Evolutionary conservation across 2,797 vertebrate genomes (phyloP).

Genomic region (Poliocrania exsul): DNA sequence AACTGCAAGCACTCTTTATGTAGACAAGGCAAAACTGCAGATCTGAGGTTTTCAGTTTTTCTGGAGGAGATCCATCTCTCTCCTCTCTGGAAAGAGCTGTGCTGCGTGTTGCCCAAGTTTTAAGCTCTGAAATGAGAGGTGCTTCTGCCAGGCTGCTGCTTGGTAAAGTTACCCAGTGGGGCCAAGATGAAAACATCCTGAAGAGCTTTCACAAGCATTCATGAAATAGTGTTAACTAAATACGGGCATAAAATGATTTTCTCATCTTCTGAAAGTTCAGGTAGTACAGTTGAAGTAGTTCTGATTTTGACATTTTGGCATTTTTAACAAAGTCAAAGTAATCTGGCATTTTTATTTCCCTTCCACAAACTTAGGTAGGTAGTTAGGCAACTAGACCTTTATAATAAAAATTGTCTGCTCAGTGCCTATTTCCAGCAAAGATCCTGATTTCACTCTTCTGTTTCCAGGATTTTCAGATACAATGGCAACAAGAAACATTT

Average conservation of each 20-base stretch:
- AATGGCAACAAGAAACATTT: not conserved
- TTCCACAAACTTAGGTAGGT: not conserved
- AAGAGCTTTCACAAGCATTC: not conserved
- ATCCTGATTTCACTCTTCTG: not conserved
- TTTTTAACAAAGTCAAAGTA: not conserved
- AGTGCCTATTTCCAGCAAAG: not conserved
- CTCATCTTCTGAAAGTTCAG: not conserved
- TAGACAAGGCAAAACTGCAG: not conserved
- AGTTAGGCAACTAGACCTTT: not conserved
- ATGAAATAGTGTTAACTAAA: not conserved
- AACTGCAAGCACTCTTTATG: not conserved
- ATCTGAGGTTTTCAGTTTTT: not conserved
- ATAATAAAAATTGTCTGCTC: not conserved
- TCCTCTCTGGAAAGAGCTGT: not conserved
- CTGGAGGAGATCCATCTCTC: not conserved
- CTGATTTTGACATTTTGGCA: not conserved
- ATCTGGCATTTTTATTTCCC: not conserved
- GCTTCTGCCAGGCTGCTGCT: not conserved
- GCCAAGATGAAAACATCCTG: rapidly evolving
- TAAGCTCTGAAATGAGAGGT: not conserved
- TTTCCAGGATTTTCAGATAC: not conserved
- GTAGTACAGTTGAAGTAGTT: not conserved
- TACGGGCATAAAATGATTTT: not conserved
- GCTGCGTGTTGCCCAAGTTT: not conserved
- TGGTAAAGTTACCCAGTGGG: not conserved